Evolutionary conservation across 2,113 vertebrate species (phyloP), one percentile per base, ranked within the genome.

Genomic region (Bucco capensis): DNA sequence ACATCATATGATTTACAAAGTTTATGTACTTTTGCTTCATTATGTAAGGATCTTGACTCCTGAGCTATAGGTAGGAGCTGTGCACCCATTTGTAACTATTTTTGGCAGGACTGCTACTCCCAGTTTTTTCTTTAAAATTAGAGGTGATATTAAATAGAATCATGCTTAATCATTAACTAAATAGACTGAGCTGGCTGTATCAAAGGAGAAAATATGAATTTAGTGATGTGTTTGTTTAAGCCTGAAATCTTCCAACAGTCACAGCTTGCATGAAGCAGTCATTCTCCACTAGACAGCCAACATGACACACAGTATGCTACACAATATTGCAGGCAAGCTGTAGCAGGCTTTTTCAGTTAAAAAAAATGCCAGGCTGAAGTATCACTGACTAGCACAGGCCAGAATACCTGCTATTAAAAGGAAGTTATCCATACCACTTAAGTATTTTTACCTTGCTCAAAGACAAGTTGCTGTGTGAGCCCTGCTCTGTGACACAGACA

Each of bases 161-260:
- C 57, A 57, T 42, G 19, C 40, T 72, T 74, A 27, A 44, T 76
- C 47, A 11, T 81, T 82, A 86, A 83, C 86, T 75, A 77, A 90
- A 47, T 2, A 60, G 57, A 60, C 40, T 70, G 35, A 86, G 56
- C 60, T 93, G 88, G 50, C 50, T 92, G 46, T 57, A 88, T 74
- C 51, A 72, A 67, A 90, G 18, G 27, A 27, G 65, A 89, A 73
- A 60, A 44, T 0, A 7, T 31, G 7, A 67, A 53, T 50, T 81
- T 37, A 65, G 57, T 35, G 15, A 8, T 27, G 8, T 38, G 28
- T 46, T 93, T 72, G 62, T 19, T 28, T 82, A 74, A 78, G 70
- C 65, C 76, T 75, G 88, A 95, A 93, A 84, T 57, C 56, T 44
- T 88, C 88, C 90, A 95, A 69, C 86, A 94, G 61, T 53, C 90